These are phyloP conservation scores for Copsychus sechellarum DNA, from an alignment of 2,113 vertebrate species.

Conservation along the genomic window DNA sequence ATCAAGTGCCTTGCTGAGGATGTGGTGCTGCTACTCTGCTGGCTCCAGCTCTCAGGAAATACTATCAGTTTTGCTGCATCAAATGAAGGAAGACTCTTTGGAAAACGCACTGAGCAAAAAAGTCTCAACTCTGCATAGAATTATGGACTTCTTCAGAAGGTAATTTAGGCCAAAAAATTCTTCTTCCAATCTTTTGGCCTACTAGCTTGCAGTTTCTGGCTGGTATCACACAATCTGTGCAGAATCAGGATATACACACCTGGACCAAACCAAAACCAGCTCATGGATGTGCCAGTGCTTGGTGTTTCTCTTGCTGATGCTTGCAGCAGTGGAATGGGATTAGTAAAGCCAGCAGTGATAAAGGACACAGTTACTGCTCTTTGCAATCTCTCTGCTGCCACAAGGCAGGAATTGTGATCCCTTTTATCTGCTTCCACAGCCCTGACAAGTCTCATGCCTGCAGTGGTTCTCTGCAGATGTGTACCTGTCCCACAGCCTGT, in stretches of 20 bases:
- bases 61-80: neutral
- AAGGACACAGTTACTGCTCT: neutral
- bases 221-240: neutral
- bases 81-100: neutral
- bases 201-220: neutral
- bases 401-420: neutral
- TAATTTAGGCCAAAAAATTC: neutral
- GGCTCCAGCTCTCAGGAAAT: neutral
- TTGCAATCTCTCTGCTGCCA: neutral
- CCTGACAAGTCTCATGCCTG: neutral
- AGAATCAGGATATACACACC: neutral
- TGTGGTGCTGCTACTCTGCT: neutral
- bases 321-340: neutral
- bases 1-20: conserved; percentile 8
- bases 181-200: neutral
- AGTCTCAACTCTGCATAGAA: neutral
- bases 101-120: neutral
- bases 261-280: neutral
- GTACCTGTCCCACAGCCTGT: neutral
- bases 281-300: neutral
- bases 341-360: neutral
- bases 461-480: neutral
- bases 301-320: neutral
- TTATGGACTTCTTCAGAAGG: neutral
- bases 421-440: neutral